Conservation (phyloP, 1,140 invertebrate species). For the Bemisia tabaci region DNA sequence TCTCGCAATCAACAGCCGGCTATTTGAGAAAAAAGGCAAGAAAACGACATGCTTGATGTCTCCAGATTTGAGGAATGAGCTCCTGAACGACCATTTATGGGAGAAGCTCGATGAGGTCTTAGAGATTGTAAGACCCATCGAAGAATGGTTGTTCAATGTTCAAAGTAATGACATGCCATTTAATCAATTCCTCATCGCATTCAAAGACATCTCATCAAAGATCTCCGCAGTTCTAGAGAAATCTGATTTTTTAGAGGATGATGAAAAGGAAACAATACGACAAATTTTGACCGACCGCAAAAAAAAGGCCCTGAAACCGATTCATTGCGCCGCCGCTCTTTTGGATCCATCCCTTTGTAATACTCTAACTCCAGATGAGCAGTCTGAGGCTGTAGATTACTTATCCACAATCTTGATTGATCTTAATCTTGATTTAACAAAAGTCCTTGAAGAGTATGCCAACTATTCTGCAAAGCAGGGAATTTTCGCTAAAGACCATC, state of each 20-base stretch:
- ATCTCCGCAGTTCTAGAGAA: background rate
- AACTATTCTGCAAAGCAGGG: background rate
- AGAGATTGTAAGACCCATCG: background rate
- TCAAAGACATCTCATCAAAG: conserved; percentile 4
- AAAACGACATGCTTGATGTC: background rate
- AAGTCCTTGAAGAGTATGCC: conserved; percentile 8
- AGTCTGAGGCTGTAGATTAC: conserved; percentile 5
- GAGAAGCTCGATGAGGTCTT: background rate
- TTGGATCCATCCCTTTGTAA: conserved; percentile 2
- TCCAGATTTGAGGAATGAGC: background rate
- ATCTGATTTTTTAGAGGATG: background rate
- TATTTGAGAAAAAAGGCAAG: background rate
- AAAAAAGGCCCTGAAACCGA: background rate
- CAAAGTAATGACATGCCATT: conserved; percentile 1
- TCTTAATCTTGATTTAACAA: background rate
- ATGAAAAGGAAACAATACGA: background rate
- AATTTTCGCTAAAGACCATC: background rate
- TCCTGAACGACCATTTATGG: background rate
- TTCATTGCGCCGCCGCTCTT: conserved; percentile 5
- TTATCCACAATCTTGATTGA: background rate
- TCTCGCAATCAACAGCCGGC: background rate
- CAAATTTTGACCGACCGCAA: conserved; percentile 4
- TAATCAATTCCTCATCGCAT: background rate
- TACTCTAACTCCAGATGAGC: conserved; percentile 5
- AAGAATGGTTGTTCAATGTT: background rate